Evolutionary conservation across 2,113 vertebrate species (phyloP).

Genomic region (Neoarius graeffei): DNA sequence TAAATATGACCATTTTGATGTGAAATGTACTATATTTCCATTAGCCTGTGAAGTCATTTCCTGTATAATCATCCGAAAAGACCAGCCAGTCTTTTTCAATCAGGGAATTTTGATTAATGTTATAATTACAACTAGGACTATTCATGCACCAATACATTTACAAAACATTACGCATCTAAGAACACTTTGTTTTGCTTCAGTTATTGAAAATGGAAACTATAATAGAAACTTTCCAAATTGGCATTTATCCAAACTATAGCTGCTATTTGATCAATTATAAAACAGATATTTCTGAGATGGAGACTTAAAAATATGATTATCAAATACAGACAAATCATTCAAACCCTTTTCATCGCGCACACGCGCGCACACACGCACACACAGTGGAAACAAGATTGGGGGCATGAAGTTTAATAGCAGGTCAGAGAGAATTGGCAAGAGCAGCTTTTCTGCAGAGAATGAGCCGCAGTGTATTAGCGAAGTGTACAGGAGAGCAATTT

Average conservation of each 20-base stretch:
- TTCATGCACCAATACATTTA: not conserved
- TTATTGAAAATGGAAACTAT: not conserved
- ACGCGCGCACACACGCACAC: not conserved
- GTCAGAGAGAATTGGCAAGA: constrained; percentile 7
- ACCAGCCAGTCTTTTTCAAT: not conserved
- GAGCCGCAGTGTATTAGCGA: not conserved
- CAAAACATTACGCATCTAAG: not conserved
- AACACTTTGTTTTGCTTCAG: not conserved
- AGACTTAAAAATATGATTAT: not conserved
- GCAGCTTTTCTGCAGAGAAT: not conserved
- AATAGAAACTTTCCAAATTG: not conserved
- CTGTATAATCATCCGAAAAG: not conserved
- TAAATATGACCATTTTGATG: not conserved
- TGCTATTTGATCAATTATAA: not conserved
- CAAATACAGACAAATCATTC: not conserved
- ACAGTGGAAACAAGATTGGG: not conserved
- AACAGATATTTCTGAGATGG: not conserved
- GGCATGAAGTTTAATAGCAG: constrained; percentile 18
- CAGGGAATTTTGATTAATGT: not conserved
- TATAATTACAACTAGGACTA: not conserved
- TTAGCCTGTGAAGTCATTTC: not conserved
- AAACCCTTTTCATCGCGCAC: no score
- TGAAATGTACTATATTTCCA: not conserved
- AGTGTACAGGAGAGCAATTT: constrained; percentile 15
- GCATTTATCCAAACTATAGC: not conserved